These are phyloP conservation scores for Brachystomella parvula DNA, from an alignment of 1,140 invertebrate genomes.

Conservation along the genomic window DNA sequence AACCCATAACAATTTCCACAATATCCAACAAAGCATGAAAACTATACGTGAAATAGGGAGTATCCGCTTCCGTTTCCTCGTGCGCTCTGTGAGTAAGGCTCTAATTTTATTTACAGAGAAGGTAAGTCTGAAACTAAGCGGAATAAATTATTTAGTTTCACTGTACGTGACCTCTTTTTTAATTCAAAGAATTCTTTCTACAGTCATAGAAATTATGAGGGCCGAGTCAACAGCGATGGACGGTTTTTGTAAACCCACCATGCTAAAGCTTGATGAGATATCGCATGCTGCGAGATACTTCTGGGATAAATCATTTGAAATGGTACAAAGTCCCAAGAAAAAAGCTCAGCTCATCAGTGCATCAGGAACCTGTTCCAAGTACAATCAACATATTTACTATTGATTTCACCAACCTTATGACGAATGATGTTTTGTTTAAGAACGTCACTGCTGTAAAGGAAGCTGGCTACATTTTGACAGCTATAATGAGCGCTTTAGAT, in stretches of 20 bases:
- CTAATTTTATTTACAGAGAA: neutral
- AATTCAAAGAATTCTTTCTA: neutral
- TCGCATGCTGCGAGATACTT: neutral
- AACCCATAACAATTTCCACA: neutral
- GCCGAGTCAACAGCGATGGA: neutral
- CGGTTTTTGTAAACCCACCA: neutral
- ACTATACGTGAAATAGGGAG: neutral
- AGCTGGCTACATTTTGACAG: conserved; percentile 15
- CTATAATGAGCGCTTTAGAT: conserved; percentile 16
- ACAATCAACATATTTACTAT: conserved; percentile 30
- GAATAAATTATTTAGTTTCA: too few species aligned
- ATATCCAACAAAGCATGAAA: neutral
- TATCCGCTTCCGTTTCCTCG: neutral
- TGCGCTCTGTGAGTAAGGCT: neutral
- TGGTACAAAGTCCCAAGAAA: neutral
- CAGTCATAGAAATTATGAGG: neutral
- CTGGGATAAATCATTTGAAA: neutral
- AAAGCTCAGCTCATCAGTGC: conserved; percentile 26
- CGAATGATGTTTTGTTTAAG: neutral
- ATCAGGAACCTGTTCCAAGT: conserved; percentile 20
- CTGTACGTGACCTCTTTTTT: too few species aligned
- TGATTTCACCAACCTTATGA: conserved; percentile 27
- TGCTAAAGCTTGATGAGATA: conserved; percentile 9
- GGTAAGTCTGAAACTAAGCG: too few species aligned
- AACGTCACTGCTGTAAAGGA: neutral